phyloP scores from a whole-genome alignment of 2,797 vertebrate species.

The Taenioides sp. region DNA sequence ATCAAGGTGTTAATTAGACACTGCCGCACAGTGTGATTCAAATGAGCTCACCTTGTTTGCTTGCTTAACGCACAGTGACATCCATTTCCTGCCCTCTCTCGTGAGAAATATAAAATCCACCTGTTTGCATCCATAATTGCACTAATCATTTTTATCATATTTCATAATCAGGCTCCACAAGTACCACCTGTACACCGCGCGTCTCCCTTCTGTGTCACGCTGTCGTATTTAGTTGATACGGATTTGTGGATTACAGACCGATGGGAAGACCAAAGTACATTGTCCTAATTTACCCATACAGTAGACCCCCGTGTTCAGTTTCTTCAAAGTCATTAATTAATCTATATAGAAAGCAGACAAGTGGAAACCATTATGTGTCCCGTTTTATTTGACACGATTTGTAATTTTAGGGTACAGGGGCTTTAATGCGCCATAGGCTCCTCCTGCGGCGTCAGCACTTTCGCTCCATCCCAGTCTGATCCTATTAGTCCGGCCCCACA shows the following conservation, averaged over 20 bases:
- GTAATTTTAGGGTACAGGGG: too few species aligned
- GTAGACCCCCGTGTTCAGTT: slow-evolving; percentile 2
- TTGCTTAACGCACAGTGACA: slow-evolving; percentile 25
- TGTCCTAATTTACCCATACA: slow-evolving; percentile 57
- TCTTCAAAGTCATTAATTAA: slow-evolving; percentile 10
- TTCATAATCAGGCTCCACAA: slow-evolving; percentile 27
- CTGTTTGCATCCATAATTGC: slow-evolving; percentile 3
- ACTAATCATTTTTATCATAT: slow-evolving; percentile 1
- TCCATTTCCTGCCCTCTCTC: slow-evolving; percentile 40
- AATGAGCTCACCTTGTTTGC: slow-evolving; percentile 50
- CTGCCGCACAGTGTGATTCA: not conserved
- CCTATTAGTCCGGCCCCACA: slow-evolving; percentile 70
- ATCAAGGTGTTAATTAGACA: not conserved
- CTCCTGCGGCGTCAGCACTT: slow-evolving; percentile 71
- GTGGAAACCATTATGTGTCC: slow-evolving; percentile 14
- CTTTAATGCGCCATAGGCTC: slow-evolving; percentile 24
- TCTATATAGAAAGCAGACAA: slow-evolving; percentile 13
- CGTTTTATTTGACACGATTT: slow-evolving; percentile 11
- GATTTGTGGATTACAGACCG: slow-evolving; percentile 87
- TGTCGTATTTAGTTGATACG: slow-evolving; percentile 70
- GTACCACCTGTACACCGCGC: slow-evolving; percentile 21
- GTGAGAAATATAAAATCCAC: not conserved
- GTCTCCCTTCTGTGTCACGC: slow-evolving; percentile 49
- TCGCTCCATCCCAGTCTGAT: slow-evolving; percentile 71
- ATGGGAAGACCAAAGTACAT: slow-evolving; percentile 73